Percentiles rank a stretch among this genome's conserved stretches.
Evolutionary conservation across 2,113 vertebrate genomes (phyloP).

Genomic region (Lophotis ruficrista): DNA sequence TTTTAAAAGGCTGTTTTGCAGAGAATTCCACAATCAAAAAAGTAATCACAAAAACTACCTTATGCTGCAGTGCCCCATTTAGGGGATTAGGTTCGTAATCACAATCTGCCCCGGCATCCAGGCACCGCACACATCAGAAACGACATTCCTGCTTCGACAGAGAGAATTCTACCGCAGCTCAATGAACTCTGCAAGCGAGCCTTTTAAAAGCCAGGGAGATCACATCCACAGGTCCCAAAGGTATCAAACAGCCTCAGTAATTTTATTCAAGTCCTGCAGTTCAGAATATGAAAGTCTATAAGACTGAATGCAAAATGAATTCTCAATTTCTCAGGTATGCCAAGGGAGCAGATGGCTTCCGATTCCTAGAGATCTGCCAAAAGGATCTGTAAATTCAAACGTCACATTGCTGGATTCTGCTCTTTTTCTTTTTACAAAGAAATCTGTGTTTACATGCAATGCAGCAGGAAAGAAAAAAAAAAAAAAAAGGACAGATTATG

Average conservation of each 20-base stretch:
- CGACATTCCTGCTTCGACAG: neutral
- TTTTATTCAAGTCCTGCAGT: neutral
- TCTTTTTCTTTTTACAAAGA: neutral
- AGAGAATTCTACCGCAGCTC: neutral
- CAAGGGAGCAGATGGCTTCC: slow-evolving; percentile 27
- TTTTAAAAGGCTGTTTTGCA: neutral
- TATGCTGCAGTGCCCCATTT: slow-evolving; percentile 46
- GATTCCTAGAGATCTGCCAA: neutral
- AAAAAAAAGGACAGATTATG: too few relatives aligned
- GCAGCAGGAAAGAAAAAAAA: neutral
- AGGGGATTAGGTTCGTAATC: slow-evolving; percentile 54
- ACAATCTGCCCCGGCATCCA: slow-evolving; percentile 38
- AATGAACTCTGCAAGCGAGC: neutral
- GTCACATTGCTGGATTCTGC: neutral
- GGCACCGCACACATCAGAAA: neutral
- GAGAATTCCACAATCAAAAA: neutral
- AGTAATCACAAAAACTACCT: slow-evolving; percentile 21
- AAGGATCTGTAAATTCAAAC: neutral
- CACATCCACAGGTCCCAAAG: neutral
- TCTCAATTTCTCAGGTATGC: neutral
- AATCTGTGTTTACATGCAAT: neutral
- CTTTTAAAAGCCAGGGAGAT: neutral
- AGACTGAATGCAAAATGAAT: neutral
- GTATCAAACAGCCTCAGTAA: neutral
- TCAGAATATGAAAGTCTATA: neutral